Evolutionary conservation across 2,797 vertebrate species (phyloP).

Genomic region (Malurus leucopterus): DNA sequence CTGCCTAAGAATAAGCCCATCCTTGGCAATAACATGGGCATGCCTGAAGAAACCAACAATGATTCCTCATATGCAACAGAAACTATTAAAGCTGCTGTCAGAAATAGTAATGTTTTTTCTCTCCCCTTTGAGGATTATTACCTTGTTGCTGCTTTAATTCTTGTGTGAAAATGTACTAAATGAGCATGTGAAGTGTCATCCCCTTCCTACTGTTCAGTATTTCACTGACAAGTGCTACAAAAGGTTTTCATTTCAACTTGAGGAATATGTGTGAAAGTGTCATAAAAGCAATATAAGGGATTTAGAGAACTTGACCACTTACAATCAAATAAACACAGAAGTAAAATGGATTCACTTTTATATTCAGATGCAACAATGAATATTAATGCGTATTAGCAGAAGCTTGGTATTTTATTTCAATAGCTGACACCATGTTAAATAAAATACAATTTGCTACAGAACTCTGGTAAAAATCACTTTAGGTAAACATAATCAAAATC

Average conservation of each 20-base stretch:
- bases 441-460: constrained; percentile 2
- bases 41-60: not conserved
- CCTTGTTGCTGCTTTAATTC: not conserved
- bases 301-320: not conserved
- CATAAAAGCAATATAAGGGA: not conserved
- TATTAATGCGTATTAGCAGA: not conserved
- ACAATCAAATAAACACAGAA: not conserved
- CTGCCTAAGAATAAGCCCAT: not conserved
- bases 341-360: not conserved
- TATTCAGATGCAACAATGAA: not conserved
- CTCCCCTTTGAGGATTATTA: not conserved
- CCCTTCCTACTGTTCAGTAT: not conserved
- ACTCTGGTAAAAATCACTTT: not conserved
- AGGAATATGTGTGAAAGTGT: accelerated
- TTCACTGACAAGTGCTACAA: not conserved
- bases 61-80: accelerated
- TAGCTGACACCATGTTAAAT: constrained; percentile 11
- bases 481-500: not conserved
- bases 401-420: not conserved
- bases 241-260: not conserved
- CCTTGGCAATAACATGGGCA: not conserved
- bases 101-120: accelerated
- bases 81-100: not conserved
- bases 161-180: not conserved
- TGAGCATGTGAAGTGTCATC: not conserved